Percentiles rank a stretch among this genome's conserved stretches.
These are phyloP conservation scores for Parazoanthus atlanticus DNA, from an alignment of 92 coral and sea anemone genomes.

Conservation along the genomic window DNA sequence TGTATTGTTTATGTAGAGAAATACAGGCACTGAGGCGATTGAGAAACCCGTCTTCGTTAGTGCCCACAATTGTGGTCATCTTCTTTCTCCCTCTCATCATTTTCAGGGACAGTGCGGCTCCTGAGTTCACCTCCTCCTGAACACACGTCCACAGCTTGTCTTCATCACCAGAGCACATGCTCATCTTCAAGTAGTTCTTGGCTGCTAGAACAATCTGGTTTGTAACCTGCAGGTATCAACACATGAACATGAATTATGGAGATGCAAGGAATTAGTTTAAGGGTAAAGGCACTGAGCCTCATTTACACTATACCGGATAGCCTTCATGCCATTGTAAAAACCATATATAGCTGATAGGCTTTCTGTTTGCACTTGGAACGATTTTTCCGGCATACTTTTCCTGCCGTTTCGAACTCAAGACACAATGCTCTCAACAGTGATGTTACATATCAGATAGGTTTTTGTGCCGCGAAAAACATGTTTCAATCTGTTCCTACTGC, in stretches of 20 bases:
- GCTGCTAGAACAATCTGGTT: conserved; percentile 92
- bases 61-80: conserved; percentile 59
- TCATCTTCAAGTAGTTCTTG: conserved; percentile 72
- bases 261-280: background rate
- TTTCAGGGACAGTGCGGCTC: conserved; percentile 62
- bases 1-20: conserved; percentile 91
- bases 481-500: too few species aligned
- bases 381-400: too few species aligned
- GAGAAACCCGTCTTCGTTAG: conserved; percentile 82
- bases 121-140: conserved; percentile 76
- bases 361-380: too few species aligned
- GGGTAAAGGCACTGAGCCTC: background rate
- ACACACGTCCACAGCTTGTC: conserved; percentile 87
- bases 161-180: conserved; percentile 73
- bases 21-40: conserved; percentile 83
- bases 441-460: too few species aligned
- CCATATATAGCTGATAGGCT: too few species aligned
- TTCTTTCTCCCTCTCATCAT: conserved; percentile 72
- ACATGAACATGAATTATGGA: background rate
- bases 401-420: too few species aligned
- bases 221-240: conserved; percentile 64
- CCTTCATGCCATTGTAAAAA: too few species aligned
- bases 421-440: too few species aligned
- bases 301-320: too few species aligned
- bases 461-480: too few species aligned